Evolutionary conservation across 2,888 invertebrate species (phyloP).

Genomic region (Pegoplata infirma): DNA sequence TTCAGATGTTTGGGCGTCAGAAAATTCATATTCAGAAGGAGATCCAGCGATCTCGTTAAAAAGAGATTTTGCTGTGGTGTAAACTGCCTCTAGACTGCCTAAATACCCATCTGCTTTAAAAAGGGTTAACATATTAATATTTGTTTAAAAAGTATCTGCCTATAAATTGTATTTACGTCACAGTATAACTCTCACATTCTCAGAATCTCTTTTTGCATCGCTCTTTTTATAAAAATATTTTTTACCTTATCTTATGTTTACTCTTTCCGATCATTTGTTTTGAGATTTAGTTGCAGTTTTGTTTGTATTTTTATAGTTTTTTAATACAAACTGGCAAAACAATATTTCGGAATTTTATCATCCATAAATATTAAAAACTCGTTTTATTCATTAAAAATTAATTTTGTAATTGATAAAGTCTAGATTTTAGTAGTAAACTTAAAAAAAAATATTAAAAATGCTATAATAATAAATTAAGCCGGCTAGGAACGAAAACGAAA

Average conservation of each 20-base stretch:
- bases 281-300: not conserved
- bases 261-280: not conserved
- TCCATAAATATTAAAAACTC: not conserved
- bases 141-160: not conserved
- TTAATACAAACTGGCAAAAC: not conserved
- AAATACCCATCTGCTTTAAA: not conserved
- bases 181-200: not conserved
- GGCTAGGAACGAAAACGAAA: not conserved
- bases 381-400: not conserved
- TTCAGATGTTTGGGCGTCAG: too few species aligned
- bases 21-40: too few species aligned
- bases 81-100: too few species aligned
- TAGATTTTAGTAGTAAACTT: not conserved
- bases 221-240: not conserved
- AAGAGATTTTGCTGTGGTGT: too few species aligned
- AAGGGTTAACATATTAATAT: not conserved
- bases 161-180: slow-evolving; percentile 3
- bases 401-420: not conserved
- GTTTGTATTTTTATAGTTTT: not conserved
- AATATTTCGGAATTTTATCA: not conserved
- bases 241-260: not conserved
- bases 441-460: not conserved
- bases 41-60: too few species aligned
- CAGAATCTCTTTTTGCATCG: not conserved
- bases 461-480: not conserved